Percentiles rank a stretch among this genome's conserved stretches.
Evolutionary conservation across 30 jellyfish, hydroid and myxozoan species (phyloP).

Genomic region (Clytia hemisphaerica): DNA sequence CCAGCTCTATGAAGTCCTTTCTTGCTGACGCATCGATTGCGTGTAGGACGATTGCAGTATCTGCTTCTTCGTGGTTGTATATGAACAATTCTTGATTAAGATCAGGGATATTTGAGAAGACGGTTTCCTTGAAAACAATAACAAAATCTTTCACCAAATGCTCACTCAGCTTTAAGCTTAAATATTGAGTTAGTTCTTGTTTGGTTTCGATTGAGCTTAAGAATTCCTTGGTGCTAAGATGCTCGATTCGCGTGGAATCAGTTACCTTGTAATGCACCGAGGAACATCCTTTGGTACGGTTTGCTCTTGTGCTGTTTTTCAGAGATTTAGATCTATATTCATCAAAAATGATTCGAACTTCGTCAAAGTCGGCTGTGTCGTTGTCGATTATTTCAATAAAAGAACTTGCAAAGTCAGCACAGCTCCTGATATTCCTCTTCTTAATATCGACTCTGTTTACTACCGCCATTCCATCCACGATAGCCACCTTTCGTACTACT

Average conservation of each 20-base stretch:
- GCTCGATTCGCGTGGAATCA: neutral
- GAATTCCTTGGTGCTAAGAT: constrained; percentile 17
- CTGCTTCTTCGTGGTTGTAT: constrained; percentile 28
- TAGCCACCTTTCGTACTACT: neutral
- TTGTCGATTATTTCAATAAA: too few species aligned
- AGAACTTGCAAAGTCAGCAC: too few species aligned
- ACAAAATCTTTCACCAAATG: neutral
- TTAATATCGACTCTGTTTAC: neutral
- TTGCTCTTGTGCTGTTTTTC: too few species aligned
- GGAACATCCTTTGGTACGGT: too few species aligned
- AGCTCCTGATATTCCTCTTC: too few species aligned
- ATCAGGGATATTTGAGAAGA: constrained; percentile 15
- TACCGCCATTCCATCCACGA: neutral
- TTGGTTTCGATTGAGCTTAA: constrained; percentile 25
- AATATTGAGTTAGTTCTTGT: constrained; percentile 16
- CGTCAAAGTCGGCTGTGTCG: too few species aligned
- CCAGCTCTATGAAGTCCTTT: constrained; percentile 18
- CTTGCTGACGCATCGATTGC: constrained; percentile 32
- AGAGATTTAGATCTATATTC: too few species aligned
- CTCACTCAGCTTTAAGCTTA: neutral
- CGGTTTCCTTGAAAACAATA: neutral
- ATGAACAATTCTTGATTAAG: neutral
- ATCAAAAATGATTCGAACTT: too few species aligned
- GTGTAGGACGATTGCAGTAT: constrained; percentile 25
- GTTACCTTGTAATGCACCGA: constrained; percentile 4